Base-by-base conservation (phyloP, 2,113 vertebrate species). In the Callithrix jacchus region DNA sequence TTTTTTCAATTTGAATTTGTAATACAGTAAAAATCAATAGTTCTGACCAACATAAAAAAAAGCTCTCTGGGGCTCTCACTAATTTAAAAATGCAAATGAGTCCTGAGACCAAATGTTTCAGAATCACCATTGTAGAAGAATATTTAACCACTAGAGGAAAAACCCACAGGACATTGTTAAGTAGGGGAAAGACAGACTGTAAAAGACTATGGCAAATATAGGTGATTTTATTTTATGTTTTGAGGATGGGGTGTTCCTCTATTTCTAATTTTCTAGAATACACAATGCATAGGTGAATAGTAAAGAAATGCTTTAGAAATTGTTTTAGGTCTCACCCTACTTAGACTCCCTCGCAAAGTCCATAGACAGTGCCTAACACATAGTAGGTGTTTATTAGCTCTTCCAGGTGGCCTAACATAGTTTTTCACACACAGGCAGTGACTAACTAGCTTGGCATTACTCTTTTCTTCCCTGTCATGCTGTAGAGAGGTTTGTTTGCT, bases 381-480 rank as follows among this genome's bases (percentile, higher is more conserved):
- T 5, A 68, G n/a, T 1, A 54, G 68, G 81, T 54, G 9, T 49
- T 70, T 16, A 8, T 20, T 2, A 21, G 27, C 16, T 11, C 54
- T 81, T 45, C 27, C 42, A 66, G 47, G 49, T 0, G 23, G 23
- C 25, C 32, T 47, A 7, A 11, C 71, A 56, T 30, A 35, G 1
- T 10, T 81, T 56, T 18, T 37, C 74, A 70, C 3, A 32, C 32
- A 13, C 49, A 32, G 35, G 42, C 23, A 6, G 25, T 49, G 37
- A 74, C 8, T 1, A 2, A 45, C 0, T 76, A 12, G 32, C 83
- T 73, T 54, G 52, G 13, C 14, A n/a, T 37, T 8, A 27, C 6
- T 13, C 5, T 9, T 0, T 1, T 35, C 27, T 76, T 76, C 49
- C 27, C 8, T 12, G 9, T 11, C 10, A 45, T 5, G 68, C 1